phyloP scores from a whole-genome alignment of 2,113 vertebrate genomes.

The Phylloscopus whistleri region DNA sequence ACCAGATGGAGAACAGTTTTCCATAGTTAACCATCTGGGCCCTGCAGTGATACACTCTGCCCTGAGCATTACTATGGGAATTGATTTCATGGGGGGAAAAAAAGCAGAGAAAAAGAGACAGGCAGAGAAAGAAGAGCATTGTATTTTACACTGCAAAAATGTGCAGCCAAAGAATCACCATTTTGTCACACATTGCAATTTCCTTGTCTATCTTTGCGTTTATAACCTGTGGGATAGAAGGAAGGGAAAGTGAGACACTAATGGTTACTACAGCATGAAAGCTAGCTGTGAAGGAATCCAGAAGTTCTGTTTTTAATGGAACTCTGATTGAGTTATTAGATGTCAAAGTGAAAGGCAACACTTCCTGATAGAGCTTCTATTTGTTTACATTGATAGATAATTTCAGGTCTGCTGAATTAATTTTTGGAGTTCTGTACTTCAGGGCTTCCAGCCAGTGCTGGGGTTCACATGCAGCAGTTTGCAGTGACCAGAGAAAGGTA shows the following conservation, averaged over 20 bases:
- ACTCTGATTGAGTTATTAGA: not conserved
- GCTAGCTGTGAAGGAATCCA: not conserved
- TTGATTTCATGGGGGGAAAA: conserved; percentile 3
- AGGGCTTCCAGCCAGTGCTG: not conserved
- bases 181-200: not conserved
- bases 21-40: conserved; percentile 31
- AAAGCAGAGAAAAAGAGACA: not conserved
- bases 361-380: not conserved
- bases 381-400: rapidly evolving
- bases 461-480: not conserved
- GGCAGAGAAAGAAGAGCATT: not conserved
- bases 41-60: not conserved
- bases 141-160: not conserved
- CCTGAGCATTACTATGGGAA: not conserved
- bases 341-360: not conserved
- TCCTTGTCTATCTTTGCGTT: not conserved
- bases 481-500: not conserved
- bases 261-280: not conserved
- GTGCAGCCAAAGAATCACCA: not conserved
- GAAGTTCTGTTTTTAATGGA: not conserved
- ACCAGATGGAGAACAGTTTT: conserved; percentile 39
- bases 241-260: not conserved
- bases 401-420: not conserved
- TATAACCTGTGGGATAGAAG: not conserved
- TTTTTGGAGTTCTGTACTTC: not conserved